A percentile compares a stretch with the other conserved stretches of the same genome.
phyloP scores from a whole-genome alignment of 2,888 invertebrate species.

The Lasioglossum pauxillum region DNA sequence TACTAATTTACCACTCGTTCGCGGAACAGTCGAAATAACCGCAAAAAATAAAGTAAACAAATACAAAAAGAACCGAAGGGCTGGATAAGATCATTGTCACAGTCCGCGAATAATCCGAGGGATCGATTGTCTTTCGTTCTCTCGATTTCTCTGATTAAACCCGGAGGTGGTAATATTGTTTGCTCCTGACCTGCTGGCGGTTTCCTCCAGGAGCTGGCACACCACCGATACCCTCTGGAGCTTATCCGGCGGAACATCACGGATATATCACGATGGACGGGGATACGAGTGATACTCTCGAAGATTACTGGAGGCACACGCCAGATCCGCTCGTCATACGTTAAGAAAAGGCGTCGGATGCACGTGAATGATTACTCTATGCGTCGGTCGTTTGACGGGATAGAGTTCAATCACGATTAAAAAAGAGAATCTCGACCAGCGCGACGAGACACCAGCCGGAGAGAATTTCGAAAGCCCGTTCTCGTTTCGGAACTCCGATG shows the following conservation, averaged over 20 bases:
- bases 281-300: constrained; percentile 40
- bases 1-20: constrained; percentile 59
- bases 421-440: neutral
- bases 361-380: neutral
- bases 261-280: constrained; percentile 37
- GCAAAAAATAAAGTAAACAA: neutral
- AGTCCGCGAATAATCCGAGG: neutral
- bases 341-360: neutral
- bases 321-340: constrained; percentile 2
- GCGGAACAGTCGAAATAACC: constrained; percentile 17
- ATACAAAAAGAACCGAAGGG: too few species aligned
- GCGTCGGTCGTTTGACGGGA: neutral
- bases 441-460: neutral
- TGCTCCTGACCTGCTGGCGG: constrained; percentile 11
- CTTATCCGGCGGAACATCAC: constrained; percentile 23
- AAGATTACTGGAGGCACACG: constrained; percentile 23
- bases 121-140: constrained; percentile 7
- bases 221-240: constrained; percentile 31
- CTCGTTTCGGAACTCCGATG: neutral
- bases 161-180: constrained; percentile 13
- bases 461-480: neutral
- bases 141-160: constrained; percentile 13
- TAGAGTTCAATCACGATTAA: neutral
- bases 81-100: constrained; percentile 18
- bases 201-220: constrained; percentile 27